Evolutionary conservation across 2,888 invertebrate genomes (phyloP), one percentile per base, ranked within the genome.

Genomic region (Aphodius granarius): DNA sequence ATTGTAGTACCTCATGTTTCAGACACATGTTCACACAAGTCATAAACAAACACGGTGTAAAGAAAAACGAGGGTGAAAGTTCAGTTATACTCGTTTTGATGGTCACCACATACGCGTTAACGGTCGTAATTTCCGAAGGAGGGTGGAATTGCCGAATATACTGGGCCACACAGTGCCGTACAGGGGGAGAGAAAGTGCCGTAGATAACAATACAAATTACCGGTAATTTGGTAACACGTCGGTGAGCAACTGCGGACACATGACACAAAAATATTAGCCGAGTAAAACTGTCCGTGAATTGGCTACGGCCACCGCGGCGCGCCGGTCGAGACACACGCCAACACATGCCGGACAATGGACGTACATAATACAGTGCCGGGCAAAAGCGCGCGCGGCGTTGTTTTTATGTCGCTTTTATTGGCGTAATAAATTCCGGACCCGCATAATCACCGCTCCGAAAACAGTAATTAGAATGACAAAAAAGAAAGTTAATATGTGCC

Each of bases 381-480:
- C 2, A 1, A 23, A 43, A 3, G 43, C 43, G 13, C 6, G 43
- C n/a, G n/a, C n/a, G 43, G 43, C 9, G 43, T 43, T 23, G 43
- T 43, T 43, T 43, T 43, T 43, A 43, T 13, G 43, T 43, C 20
- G 43, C 18, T 68, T 71, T 74, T 74, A 63, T 64, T 5, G 23
- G 64, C 18, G 20, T 70, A 74, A 74, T 74, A 74, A 74, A 70
- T 71, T 74, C 71, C 16, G 18, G 5, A 18, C 43, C n/a, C 63
- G 21, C 20, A 64, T 71, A 64, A 64, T 71, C 64, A 71, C 62
- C 23, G 64, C 63, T 19, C 20, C 63, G 71, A 71, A 65, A 71
- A 70, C 65, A 43, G 23, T 71, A 74, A 74, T 74, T 74, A 74
- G 16, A 64, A 74, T 70, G 74, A 64, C 71, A 70, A 74, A 62